phyloP scores from a whole-genome alignment of 2,113 vertebrate genomes.

The Panthera leo region DNA sequence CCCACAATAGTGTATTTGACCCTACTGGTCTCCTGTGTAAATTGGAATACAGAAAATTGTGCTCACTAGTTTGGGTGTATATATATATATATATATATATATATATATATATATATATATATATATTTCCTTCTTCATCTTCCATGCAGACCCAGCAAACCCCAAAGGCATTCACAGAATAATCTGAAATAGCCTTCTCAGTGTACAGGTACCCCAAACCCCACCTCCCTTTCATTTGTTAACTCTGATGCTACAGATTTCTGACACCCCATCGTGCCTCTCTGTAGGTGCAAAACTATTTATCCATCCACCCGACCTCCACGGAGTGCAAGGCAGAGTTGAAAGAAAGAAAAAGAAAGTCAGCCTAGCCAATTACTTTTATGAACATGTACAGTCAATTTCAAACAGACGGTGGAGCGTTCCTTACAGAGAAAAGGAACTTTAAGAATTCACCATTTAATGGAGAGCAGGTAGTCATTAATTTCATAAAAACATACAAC shows the following conservation, averaged over 20 bases:
- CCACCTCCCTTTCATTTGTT: neutral
- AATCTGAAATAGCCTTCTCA: neutral
- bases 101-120: neutral
- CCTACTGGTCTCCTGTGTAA: neutral
- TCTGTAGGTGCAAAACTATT: neutral
- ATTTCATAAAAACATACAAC: constrained; percentile 37
- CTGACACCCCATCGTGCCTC: neutral
- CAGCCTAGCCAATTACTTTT: neutral
- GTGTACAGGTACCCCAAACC: neutral
- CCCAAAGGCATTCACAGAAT: neutral
- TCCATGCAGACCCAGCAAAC: neutral
- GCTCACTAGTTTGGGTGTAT: neutral
- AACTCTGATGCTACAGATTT: neutral
- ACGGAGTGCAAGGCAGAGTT: neutral
- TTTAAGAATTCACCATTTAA: neutral
- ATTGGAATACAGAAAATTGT: neutral
- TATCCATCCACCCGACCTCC: neutral
- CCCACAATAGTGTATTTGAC: neutral
- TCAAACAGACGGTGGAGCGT: neutral
- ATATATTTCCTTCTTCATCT: neutral
- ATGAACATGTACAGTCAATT: neutral
- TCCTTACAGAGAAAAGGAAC: constrained; percentile 18
- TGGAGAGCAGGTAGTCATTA: constrained; percentile 29
- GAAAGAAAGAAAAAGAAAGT: neutral
- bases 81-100: neutral